Evolutionary conservation across 2,113 vertebrate genomes (phyloP), one percentile per base, ranked within the genome.

Genomic region (Coptodon bakossiorum): DNA sequence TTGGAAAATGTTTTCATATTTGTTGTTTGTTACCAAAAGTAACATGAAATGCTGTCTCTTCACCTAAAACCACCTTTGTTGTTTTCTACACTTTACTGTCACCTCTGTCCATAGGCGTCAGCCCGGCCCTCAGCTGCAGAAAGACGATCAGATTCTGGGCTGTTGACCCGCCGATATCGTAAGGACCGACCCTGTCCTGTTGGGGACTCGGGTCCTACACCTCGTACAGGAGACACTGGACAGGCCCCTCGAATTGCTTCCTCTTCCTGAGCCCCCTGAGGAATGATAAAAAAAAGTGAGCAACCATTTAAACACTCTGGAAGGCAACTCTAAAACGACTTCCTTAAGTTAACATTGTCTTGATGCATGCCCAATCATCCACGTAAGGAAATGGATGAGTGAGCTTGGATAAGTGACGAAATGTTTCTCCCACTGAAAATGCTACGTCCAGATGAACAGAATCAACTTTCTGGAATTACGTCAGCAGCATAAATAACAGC

Each of bases 81-180:
- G 17, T 6, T 81, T 50, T 8, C 22, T 54, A 3, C 2, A 17
- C 34, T 34, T 52, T 34, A 16, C 3, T 16, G 19, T 96, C 92
- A 99, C 98, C 98, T 98, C 95, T 97, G 97, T 86, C 98, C 98
- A 1, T 96, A 97, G 3, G 93, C 96, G 17, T 99, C 99, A 6
- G 61, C 96, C 38, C 98, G 96, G 57, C 97, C 98, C 2, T 99
- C 98, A 0, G 97, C 98, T 0, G 97, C 98, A 59, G 98, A 98
- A 9, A 98, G 95, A 12, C 97, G 96, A 38, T 99, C 98, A 0
- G 98, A 98, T 86, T 99, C 98, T 0, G 98, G 98, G 93, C 98
- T 99, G 96, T 98, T 99, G 90, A 98, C 96, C 17, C 98, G 97
- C 6, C 97, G 97, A 90, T 98, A 98, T 19, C 97, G 95, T 17